Percentiles rank a stretch among this genome's conserved stretches.
phyloP scores from a whole-genome alignment of 2,888 invertebrate genomes.

The Stenodema calcarata region DNA sequence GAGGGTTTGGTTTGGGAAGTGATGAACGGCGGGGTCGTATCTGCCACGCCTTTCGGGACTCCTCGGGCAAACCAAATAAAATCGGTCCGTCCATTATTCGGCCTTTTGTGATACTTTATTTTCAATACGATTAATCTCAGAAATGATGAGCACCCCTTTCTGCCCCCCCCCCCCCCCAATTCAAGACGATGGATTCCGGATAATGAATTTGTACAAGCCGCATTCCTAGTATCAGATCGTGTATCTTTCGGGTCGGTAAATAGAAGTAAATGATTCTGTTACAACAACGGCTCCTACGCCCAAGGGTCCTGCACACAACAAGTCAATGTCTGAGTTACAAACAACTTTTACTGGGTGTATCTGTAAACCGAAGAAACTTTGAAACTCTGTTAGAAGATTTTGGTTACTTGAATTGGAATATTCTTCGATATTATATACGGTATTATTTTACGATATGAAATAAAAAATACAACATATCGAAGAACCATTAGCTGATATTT shows the following conservation, averaged over 20 bases:
- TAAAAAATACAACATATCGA: too few relatives aligned
- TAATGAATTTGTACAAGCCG: background rate
- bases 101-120: constrained; percentile 1
- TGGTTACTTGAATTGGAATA: too few relatives aligned
- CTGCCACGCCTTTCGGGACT: constrained; percentile 29
- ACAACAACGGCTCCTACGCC: background rate
- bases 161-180: background rate
- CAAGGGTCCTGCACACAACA: too few relatives aligned
- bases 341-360: too few relatives aligned
- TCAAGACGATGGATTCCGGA: background rate
- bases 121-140: constrained; percentile 26
- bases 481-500: too few relatives aligned
- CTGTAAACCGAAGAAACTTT: too few relatives aligned
- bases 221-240: background rate
- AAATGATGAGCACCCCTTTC: too few relatives aligned
- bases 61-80: constrained; percentile 37
- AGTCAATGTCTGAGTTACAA: too few relatives aligned
- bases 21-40: constrained; percentile 24
- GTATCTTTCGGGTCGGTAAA: background rate
- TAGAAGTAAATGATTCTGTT: background rate
- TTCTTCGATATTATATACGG: too few relatives aligned
- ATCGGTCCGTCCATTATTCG: background rate
- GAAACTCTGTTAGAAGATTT: too few relatives aligned
- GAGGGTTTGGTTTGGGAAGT: background rate
- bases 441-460: too few relatives aligned